Conservation (phyloP, 2,797 vertebrate species). For the Ambastaia sidthimunki region DNA sequence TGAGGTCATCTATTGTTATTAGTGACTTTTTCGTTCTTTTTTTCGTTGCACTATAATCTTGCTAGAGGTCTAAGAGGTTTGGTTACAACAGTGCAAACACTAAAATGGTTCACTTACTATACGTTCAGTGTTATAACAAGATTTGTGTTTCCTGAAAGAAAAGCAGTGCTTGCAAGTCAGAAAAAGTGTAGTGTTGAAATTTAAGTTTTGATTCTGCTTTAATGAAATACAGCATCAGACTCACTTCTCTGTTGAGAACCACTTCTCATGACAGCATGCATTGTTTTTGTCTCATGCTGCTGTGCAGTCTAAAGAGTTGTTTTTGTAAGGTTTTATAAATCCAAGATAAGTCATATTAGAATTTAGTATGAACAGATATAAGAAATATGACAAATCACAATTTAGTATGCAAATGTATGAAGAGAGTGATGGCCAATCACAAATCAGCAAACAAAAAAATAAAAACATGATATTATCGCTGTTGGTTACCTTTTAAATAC, state of each 20-base stretch:
- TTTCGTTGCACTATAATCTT: background rate
- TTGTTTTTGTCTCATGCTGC: background rate
- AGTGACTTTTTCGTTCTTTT: background rate
- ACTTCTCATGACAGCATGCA: background rate
- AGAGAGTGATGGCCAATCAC: no score
- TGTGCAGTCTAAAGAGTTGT: background rate
- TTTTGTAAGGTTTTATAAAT: background rate
- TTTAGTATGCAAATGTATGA: background rate
- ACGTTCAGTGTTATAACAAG: background rate
- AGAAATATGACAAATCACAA: background rate
- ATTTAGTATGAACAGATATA: background rate
- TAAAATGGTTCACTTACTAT: background rate
- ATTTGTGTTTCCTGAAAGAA: background rate
- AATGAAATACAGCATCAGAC: background rate
- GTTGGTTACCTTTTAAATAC: background rate
- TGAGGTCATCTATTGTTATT: slow-evolving; percentile 28
- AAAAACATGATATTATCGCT: background rate
- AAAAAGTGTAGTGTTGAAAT: background rate
- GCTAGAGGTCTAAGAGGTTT: slow-evolving; percentile 3
- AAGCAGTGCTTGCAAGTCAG: background rate
- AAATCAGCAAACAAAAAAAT: no score
- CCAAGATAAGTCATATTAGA: background rate
- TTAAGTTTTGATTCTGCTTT: background rate
- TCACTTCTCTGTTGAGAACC: background rate
- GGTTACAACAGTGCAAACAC: background rate